These are phyloP conservation scores for Drosophila littoralis DNA, from an alignment of 1,140 invertebrate species.

Conservation along the genomic window DNA sequence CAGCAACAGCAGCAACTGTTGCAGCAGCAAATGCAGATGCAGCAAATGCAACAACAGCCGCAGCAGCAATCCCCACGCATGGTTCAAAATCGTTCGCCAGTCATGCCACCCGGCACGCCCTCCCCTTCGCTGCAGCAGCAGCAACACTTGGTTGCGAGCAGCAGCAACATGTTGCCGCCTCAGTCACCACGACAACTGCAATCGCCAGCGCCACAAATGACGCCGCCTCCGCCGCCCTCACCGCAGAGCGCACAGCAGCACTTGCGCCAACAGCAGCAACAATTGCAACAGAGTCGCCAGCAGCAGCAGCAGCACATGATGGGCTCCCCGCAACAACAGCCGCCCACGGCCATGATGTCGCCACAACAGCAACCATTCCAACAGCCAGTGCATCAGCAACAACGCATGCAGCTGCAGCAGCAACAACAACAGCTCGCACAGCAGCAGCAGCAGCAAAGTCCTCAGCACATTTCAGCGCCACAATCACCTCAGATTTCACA, in stretches of 20 bases:
- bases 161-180: conserved; percentile 70
- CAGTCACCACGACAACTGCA: conserved; percentile 78
- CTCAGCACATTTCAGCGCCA: conserved; percentile 70
- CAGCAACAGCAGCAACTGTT: conserved; percentile 83
- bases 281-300: conserved; percentile 65
- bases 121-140: conserved; percentile 72
- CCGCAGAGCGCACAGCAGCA: conserved; percentile 84
- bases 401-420: conserved; percentile 62
- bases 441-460: conserved; percentile 75
- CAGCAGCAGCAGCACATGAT: conserved; percentile 67
- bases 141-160: conserved; percentile 55
- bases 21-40: conserved; percentile 69
- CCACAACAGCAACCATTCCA: conserved; percentile 63
- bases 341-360: conserved; percentile 62
- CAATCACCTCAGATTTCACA: conserved; percentile 75
- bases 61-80: conserved; percentile 85
- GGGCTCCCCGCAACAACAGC: conserved; percentile 70
- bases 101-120: conserved; percentile 67
- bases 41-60: conserved; percentile 57
- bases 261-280: conserved; percentile 67
- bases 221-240: conserved; percentile 76
- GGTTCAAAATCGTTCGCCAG: conserved; percentile 70
- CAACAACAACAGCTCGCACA: conserved; percentile 70
- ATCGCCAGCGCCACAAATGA: conserved; percentile 83
- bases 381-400: conserved; percentile 61